A percentile compares a stretch with the other conserved stretches of the same genome.
Conservation (phyloP, 64 coral and sea anemone genomes). For the Montipora foliosa region DNA sequence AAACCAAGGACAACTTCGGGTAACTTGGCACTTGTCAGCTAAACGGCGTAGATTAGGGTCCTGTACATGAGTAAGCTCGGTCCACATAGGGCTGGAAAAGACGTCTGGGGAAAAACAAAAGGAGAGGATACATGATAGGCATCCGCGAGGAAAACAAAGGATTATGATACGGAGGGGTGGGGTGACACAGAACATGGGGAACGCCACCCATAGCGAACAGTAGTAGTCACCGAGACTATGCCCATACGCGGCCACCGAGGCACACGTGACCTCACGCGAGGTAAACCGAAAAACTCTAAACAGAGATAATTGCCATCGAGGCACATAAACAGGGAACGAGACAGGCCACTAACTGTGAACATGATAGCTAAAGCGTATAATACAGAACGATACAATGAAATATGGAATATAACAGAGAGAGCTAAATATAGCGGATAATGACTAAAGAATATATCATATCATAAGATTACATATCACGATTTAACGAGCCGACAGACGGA, state of each 20-base stretch:
- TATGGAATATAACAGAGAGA: too few species aligned
- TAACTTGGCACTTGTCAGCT: background rate
- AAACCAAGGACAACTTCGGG: background rate
- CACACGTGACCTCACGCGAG: background rate
- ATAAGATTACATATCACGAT: background rate
- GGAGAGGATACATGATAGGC: background rate
- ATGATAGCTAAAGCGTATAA: background rate
- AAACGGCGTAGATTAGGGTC: background rate
- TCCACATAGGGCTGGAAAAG: background rate
- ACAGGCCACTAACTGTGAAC: background rate
- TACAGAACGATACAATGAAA: background rate
- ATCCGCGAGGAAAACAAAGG: background rate
- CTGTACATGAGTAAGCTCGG: background rate
- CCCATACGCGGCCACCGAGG: background rate
- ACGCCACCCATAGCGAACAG: background rate
- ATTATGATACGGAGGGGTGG: too few species aligned
- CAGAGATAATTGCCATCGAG: background rate
- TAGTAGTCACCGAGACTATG: background rate
- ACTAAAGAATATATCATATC: background rate
- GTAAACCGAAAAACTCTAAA: too few species aligned
- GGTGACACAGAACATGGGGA: background rate
- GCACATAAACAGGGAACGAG: background rate
- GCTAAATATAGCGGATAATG: background rate
- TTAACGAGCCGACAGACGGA: background rate
- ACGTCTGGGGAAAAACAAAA: background rate